Evolutionary conservation across 1,140 invertebrate species (phyloP).

Genomic region (Grapholita molesta): DNA sequence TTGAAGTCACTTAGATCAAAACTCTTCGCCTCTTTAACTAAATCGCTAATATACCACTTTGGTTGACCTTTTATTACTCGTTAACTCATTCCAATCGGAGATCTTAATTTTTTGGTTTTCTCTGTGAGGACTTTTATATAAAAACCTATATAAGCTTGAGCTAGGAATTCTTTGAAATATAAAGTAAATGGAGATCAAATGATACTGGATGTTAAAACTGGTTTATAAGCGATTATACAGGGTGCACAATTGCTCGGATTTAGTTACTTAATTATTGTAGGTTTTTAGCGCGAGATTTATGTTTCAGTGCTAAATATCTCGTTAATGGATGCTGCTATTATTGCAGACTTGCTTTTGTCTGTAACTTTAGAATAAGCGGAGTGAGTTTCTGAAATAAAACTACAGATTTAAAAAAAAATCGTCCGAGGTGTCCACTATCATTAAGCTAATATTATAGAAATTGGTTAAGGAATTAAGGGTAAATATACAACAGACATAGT

Average conservation of each 20-base stretch:
- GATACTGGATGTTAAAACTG: too few species aligned
- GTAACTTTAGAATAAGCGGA: neutral
- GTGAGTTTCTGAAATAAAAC: neutral
- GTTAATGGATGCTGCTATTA: neutral
- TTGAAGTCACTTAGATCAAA: neutral
- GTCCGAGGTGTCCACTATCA: too few species aligned
- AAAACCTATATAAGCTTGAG: too few species aligned
- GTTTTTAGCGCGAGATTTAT: neutral
- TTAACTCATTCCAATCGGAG: neutral
- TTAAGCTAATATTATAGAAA: too few species aligned
- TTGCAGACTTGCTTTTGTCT: neutral
- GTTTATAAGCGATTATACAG: neutral
- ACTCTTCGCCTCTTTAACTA: neutral
- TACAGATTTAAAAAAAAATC: neutral
- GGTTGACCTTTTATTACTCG: neutral
- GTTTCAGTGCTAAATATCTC: neutral
- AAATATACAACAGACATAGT: too few species aligned
- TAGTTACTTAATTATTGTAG: neutral
- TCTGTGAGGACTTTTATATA: too few species aligned
- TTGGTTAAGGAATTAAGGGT: too few species aligned
- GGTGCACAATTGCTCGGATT: neutral
- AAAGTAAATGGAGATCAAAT: too few species aligned
- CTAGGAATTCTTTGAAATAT: too few species aligned
- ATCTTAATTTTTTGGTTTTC: too few species aligned
- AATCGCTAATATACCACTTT: neutral